Evolutionary conservation across 2,888 invertebrate species (phyloP), one percentile per base, ranked within the genome.

Genomic region (Cephus runcator): DNA sequence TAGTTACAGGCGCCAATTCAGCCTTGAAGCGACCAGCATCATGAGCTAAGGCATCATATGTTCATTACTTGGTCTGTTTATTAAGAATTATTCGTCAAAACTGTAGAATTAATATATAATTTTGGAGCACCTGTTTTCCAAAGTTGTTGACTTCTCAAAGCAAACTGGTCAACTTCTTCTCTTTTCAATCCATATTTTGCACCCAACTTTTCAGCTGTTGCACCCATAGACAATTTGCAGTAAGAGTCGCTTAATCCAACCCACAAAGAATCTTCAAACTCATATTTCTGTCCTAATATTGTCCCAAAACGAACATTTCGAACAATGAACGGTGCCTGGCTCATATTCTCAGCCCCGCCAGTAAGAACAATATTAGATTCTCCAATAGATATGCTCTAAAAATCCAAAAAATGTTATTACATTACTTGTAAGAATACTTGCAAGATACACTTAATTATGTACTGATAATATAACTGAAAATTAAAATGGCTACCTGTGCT

Each of bases 291-390:
- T 0, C 99, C 99, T 2, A 99, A 93, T 0, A 94, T 93, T 12
- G 97, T 96, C 3, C 99, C 99, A 92, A 98, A 99, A 34, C 99
- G 94, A 6, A 97, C 93, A 85, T 96, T 95, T 75, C 98, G 94
- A 0, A 97, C 96, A 1, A 96, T 94, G 92, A 96, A 98, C 0
- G 99, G 99, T 1, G 96, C 93, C 91, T 97, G 96, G 3, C 97
- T 97, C 99, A 99, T 99, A 92, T 96, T 99, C 89, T 99, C 99
- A 4, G 96, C 95, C 0, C 99, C 99, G 74, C 98, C 99, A 34
- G 98, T 96, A 68, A 99, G 91, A 1, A 97, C 96, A 78, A 99
- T 94, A 86, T 96, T 95, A 3, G 98, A 95, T 81, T 96, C 96
- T 40, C 98, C 98, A 12, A 95, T 93, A 76, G 95, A 86, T 83